Conservation (phyloP, 2,888 invertebrate genomes). For the Poecilus cupreus region DNA sequence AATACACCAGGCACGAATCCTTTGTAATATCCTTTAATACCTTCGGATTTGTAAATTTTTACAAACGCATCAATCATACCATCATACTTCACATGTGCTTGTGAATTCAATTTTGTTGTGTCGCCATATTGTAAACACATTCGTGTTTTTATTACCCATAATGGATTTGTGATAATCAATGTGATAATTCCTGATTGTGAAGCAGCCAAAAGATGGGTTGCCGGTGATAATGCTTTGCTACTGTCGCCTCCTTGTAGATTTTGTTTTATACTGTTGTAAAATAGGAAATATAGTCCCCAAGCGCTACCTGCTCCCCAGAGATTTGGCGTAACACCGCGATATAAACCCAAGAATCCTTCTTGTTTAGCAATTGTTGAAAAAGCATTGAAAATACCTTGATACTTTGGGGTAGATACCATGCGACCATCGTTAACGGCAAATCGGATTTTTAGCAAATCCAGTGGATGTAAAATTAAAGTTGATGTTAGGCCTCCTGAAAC, state of each 20-base stretch:
- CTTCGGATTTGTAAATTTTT: slow-evolving; percentile 93
- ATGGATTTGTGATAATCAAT: slow-evolving; percentile 94
- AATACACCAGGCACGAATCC: slow-evolving; percentile 97
- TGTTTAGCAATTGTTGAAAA: slow-evolving; percentile 88
- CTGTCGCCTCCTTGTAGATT: slow-evolving; percentile 91
- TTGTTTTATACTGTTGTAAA: slow-evolving; percentile 94
- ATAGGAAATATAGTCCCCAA: slow-evolving; percentile 99
- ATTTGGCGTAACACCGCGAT: slow-evolving; percentile 98
- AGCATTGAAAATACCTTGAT: slow-evolving; percentile 87
- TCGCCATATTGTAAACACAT: slow-evolving; percentile 94
- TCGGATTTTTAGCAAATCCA: slow-evolving; percentile 98
- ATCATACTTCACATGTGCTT: slow-evolving; percentile 76
- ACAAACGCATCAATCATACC: slow-evolving; percentile 94
- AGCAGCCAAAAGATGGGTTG: slow-evolving; percentile 91
- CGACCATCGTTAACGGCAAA: slow-evolving; percentile 98
- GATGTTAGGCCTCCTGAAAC: slow-evolving; percentile 96
- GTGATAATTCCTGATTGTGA: slow-evolving; percentile 93
- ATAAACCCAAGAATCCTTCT: slow-evolving; percentile 92
- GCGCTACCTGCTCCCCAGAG: slow-evolving; percentile 96
- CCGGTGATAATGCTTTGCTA: slow-evolving; percentile 85
- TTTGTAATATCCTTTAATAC: slow-evolving; percentile 93
- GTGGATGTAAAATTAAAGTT: slow-evolving; percentile 93
- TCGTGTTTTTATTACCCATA: slow-evolving; percentile 99
- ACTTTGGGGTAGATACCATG: slow-evolving; percentile 85
- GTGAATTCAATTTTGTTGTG: slow-evolving; percentile 73